Percentiles rank a stretch among this genome's conserved stretches.
Evolutionary conservation across 1,140 invertebrate genomes (phyloP).

Genomic region (Macrostomum lignano): DNA sequence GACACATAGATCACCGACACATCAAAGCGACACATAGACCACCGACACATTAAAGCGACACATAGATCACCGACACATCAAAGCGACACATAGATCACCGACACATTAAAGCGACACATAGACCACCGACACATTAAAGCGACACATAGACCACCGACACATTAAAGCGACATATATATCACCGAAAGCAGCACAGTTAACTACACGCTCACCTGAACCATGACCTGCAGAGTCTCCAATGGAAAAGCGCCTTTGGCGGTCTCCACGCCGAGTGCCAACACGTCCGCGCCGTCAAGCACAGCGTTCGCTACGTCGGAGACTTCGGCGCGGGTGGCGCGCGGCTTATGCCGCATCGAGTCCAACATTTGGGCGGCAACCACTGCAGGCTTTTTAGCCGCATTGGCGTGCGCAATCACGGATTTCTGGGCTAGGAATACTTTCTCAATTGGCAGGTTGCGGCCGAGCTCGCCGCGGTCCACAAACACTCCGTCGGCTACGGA

Average conservation of each 20-base stretch:
- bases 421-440: constrained; percentile 96
- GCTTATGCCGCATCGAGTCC: constrained; percentile 90
- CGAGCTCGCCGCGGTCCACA: constrained; percentile 76
- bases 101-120: too few relatives aligned
- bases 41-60: too few relatives aligned
- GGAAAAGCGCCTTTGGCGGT: constrained; percentile 90
- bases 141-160: too few relatives aligned
- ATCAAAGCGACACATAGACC: too few relatives aligned
- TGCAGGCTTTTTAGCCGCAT: constrained; percentile 54
- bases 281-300: constrained; percentile 84
- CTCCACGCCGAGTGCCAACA: constrained; percentile 92
- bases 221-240: constrained; percentile 43
- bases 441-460: constrained; percentile 87
- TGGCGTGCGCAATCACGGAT: constrained; percentile 57
- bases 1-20: too few relatives aligned
- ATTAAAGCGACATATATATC: too few relatives aligned
- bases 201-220: constrained; percentile 48
- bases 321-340: constrained; percentile 72
- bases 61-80: too few relatives aligned
- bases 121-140: too few relatives aligned
- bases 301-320: constrained; percentile 89
- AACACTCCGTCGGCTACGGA: constrained; percentile 52
- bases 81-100: too few relatives aligned
- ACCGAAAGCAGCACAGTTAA: too few relatives aligned
- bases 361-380: constrained; percentile 91